These are phyloP conservation scores for Trogon surrucura DNA, from an alignment of 2,113 vertebrate species.

Conservation along the genomic window DNA sequence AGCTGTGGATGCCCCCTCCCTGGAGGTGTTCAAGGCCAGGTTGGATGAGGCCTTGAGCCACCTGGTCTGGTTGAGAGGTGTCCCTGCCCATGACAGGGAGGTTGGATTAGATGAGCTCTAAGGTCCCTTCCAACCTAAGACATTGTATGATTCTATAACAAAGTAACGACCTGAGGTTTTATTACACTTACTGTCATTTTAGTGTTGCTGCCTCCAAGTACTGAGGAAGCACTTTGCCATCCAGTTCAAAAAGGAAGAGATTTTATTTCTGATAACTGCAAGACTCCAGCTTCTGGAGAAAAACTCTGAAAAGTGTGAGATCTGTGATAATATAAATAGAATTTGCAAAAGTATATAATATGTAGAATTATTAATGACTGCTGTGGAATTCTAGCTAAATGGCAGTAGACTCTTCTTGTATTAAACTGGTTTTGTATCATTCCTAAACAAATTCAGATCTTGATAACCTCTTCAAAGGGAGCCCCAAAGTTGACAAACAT, in stretches of 20 bases:
- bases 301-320: not conserved
- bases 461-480: not conserved
- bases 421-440: not conserved
- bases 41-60: too few species aligned
- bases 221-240: not conserved
- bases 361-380: not conserved
- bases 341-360: not conserved
- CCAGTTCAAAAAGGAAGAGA: not conserved
- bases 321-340: not conserved
- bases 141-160: not conserved
- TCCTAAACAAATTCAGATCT: constrained; percentile 34
- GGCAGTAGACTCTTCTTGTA: not conserved
- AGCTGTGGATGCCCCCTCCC: too few species aligned
- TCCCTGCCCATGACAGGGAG: too few species aligned
- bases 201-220: not conserved
- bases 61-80: too few species aligned
- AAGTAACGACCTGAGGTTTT: not conserved
- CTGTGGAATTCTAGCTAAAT: not conserved
- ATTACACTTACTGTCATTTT: not conserved
- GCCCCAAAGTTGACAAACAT: not conserved
- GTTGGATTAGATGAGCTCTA: too few species aligned
- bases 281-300: not conserved
- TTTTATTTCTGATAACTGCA: not conserved
- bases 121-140: too few species aligned
- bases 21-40: too few species aligned